Evolutionary conservation across 2,113 vertebrate species (phyloP), one percentile per base, ranked within the genome.

Genomic region (Forbesichthys agassizii): DNA sequence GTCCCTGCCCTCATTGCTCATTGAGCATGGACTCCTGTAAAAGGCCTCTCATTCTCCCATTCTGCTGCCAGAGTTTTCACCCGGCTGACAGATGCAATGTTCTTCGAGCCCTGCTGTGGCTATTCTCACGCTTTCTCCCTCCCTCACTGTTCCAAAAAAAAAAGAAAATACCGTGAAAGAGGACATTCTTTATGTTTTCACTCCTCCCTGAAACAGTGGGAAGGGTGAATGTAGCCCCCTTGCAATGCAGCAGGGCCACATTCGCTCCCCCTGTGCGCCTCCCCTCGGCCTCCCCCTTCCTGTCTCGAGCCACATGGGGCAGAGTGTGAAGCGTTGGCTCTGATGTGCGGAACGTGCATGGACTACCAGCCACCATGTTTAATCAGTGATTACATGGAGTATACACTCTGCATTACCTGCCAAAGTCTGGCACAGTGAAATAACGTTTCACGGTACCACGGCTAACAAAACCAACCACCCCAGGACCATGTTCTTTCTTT

Each of bases 101-200:
- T 90, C 86, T 76, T 69, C 63, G 63, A 79, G 77, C 80, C 63
- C 83, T 60, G 82, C 80, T 54, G 68, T 75, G 79, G 77, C 83
- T 86, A 79, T 90, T 92, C 91, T 92, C 91, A 91, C 88, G 86
- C 84, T 83, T 88, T 80, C 72, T 72, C 64, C 33, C 66, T 85
- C 11, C 49, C 70, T 48, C 53, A 63, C 64, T 56, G 77, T 48
- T 67, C 67, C 71, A 58, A n/a, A 61, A 46, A 16, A 33, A 61
- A 49, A 36, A 61, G 57, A 74, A 73, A 70, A 74, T 80, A 42
- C 66, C 8, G 33, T 66, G 68, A 27, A 27, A 27, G 27, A 27
- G 27, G 27, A 27, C 27, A 27, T 62, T 73, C 78, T 72, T 60
- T 75, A 64, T 52, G 72, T 75, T 81, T 86, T 13, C 12, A 53